Conservation (phyloP, 2,888 invertebrate genomes). For the Periphyllus acericola region DNA sequence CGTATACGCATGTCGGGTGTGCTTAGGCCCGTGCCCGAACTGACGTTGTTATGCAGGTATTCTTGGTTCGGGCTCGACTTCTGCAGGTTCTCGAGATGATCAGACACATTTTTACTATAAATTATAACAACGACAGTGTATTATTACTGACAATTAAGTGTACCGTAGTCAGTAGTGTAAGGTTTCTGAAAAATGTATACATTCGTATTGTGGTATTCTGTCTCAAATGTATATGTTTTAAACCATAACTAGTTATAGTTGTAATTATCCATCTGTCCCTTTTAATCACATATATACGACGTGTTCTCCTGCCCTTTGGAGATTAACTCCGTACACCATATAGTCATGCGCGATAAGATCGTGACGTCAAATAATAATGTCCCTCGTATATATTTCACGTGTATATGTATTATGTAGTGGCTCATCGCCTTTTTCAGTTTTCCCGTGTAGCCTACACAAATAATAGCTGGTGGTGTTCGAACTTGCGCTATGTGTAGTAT, state of each 20-base stretch:
- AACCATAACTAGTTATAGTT: neutral
- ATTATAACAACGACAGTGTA: neutral
- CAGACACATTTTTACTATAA: neutral
- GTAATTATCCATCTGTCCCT: slow-evolving; percentile 12
- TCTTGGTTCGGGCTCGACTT: neutral
- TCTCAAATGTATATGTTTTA: neutral
- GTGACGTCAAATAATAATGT: slow-evolving; percentile 3
- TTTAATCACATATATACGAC: neutral
- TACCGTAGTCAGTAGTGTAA: neutral
- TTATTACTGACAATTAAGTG: neutral
- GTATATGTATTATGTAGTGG: neutral
- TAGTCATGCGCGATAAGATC: neutral
- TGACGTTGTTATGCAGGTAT: neutral
- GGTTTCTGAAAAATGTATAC: neutral
- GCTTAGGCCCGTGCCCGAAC: neutral
- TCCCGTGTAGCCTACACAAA: neutral
- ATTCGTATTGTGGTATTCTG: neutral
- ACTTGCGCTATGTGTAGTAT: neutral
- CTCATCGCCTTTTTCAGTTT: neutral
- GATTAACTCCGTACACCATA: neutral
- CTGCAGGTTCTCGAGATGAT: neutral
- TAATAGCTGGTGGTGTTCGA: neutral
- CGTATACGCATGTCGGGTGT: neutral
- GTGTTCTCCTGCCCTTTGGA: neutral
- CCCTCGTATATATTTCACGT: neutral